phyloP scores from a whole-genome alignment of 1,140 invertebrate species.

The Augochlora pura region DNA sequence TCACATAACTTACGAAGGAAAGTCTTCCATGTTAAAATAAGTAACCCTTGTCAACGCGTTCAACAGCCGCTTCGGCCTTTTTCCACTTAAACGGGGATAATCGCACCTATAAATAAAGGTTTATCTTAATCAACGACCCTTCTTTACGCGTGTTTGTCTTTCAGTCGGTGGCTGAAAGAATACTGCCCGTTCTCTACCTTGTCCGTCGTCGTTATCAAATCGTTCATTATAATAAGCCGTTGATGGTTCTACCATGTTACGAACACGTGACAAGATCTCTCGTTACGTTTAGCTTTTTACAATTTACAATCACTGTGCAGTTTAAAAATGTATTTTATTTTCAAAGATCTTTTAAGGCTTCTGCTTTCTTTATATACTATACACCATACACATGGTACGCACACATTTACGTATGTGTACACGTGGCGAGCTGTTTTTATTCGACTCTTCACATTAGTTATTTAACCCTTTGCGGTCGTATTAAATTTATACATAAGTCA shows the following conservation, averaged over 20 bases:
- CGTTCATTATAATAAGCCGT: neutral
- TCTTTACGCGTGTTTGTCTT: slow-evolving; percentile 37
- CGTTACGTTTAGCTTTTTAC: too few relatives aligned
- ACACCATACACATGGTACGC: too few relatives aligned
- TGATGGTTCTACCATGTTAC: too few relatives aligned
- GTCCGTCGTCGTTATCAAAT: neutral
- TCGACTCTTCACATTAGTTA: too few relatives aligned
- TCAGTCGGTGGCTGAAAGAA: slow-evolving; percentile 2
- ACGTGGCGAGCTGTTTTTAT: too few relatives aligned
- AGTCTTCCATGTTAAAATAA: slow-evolving; percentile 35
- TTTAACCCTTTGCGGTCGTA: too few relatives aligned
- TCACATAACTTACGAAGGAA: slow-evolving; percentile 16
- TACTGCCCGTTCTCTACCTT: neutral
- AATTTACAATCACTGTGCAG: too few relatives aligned
- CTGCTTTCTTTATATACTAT: too few relatives aligned
- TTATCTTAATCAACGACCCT: slow-evolving; percentile 37
- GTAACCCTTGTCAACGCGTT: slow-evolving; percentile 26
- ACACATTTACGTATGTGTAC: too few relatives aligned
- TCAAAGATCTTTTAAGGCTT: too few relatives aligned
- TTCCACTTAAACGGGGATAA: slow-evolving; percentile 32
- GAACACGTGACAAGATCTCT: neutral
- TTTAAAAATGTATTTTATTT: too few relatives aligned
- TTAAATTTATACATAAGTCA: too few relatives aligned
- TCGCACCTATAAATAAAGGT: slow-evolving; percentile 39
- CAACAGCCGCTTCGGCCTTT: slow-evolving; percentile 28